phyloP scores from a whole-genome alignment of 2,113 vertebrate species.

The Serilophus lunatus region DNA sequence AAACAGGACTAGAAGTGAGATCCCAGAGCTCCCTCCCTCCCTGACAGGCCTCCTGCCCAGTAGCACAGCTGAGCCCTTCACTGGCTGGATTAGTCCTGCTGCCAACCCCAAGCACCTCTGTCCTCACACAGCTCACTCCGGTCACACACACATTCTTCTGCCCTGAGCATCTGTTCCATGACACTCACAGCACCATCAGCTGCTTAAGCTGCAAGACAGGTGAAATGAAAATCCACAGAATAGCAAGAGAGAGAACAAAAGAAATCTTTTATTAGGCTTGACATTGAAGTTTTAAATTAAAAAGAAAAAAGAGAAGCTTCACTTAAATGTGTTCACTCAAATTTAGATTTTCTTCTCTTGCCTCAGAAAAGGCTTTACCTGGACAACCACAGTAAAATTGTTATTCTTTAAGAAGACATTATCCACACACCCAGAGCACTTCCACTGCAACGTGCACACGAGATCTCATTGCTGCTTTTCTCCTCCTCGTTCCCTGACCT shows the following conservation, averaged over 20 bases:
- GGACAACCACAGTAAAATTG: background rate
- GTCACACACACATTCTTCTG: background rate
- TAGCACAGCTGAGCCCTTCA: background rate
- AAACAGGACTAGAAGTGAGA: background rate
- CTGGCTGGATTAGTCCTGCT: background rate
- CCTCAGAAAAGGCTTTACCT: background rate
- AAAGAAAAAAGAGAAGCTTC: background rate
- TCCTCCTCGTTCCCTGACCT: background rate
- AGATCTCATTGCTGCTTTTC: background rate
- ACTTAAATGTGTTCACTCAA: background rate
- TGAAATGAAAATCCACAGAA: background rate
- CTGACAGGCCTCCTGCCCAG: background rate
- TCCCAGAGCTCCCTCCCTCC: background rate
- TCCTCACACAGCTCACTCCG: background rate
- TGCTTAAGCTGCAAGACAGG: background rate
- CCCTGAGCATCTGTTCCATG: background rate
- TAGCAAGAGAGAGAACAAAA: background rate
- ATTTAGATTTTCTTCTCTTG: background rate
- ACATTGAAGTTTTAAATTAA: background rate
- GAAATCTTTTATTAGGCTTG: background rate
- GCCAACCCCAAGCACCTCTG: background rate
- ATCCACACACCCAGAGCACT: background rate
- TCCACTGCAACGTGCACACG: background rate
- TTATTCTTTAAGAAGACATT: background rate
- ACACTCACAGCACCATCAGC: background rate